Percentiles rank a stretch among this genome's conserved stretches.
Evolutionary conservation across 2,797 vertebrate species (phyloP).

Genomic region (Sorex maritimensis): DNA sequence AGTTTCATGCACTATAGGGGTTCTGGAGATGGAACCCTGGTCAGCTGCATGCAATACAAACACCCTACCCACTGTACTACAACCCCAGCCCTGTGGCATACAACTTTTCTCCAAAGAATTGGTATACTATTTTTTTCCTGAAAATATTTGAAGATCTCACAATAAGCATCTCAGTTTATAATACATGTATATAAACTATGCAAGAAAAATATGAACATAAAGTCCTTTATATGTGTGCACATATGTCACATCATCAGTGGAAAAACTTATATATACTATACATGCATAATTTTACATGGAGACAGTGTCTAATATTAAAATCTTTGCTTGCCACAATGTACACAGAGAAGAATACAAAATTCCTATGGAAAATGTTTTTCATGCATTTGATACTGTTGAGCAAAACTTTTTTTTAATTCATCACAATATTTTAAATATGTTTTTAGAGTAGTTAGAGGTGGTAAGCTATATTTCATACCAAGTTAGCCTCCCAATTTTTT

Average conservation of each 20-base stretch:
- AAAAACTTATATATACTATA: too few species aligned
- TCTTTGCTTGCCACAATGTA: neutral
- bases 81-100: too few species aligned
- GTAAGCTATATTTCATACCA: neutral
- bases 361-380: neutral
- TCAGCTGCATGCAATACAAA: too few species aligned
- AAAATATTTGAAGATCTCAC: constrained; percentile 11
- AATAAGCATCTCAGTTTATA: neutral
- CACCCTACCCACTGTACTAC: too few species aligned
- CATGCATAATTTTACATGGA: neutral
- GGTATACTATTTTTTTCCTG: neutral
- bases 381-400: neutral
- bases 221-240: neutral
- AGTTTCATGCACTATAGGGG: too few species aligned
- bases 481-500: neutral
- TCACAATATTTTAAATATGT: neutral
- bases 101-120: neutral
- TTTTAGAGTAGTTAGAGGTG: neutral
- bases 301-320: neutral
- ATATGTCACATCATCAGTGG: neutral
- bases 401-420: neutral
- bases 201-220: neutral
- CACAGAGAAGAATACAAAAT: neutral
- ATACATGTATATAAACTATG: neutral
- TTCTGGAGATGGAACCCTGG: too few species aligned